These are phyloP conservation scores for Hiodon tergisus DNA, from an alignment of 2,113 vertebrate species.

Conservation along the genomic window DNA sequence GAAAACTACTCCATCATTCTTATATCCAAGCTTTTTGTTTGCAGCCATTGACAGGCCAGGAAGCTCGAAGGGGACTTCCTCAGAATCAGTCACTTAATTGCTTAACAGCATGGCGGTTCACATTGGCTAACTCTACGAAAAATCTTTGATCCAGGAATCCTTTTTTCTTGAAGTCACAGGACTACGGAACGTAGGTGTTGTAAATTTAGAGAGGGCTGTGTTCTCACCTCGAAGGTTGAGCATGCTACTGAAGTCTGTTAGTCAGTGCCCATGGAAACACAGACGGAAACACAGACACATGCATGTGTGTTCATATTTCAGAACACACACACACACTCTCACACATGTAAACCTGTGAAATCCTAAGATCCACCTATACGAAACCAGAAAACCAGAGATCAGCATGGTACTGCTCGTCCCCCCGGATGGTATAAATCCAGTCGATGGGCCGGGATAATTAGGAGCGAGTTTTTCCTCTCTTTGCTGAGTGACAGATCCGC, in stretches of 20 bases:
- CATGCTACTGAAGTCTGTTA: neutral
- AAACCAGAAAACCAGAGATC: no score
- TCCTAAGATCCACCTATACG: no score
- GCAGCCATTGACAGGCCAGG: slow-evolving; percentile 35
- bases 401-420: neutral
- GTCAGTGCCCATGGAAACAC: slow-evolving; percentile 3
- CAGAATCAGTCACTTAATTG: slow-evolving; percentile 46
- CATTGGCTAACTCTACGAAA: slow-evolving; percentile 41
- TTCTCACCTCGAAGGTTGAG: no score
- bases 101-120: slow-evolving; percentile 31
- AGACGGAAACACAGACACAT: slow-evolving; percentile 23
- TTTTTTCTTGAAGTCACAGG: slow-evolving; percentile 29
- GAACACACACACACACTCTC: no score
- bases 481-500: no score
- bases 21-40: neutral
- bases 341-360: no score
- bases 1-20: slow-evolving; percentile 30
- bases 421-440: neutral
- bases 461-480: neutral
- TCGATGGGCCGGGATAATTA: neutral
- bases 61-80: slow-evolving; percentile 35
- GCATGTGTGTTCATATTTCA: neutral
- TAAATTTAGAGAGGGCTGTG: no score
- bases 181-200: neutral
- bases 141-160: slow-evolving; percentile 31